phyloP scores from a whole-genome alignment of 2,888 invertebrate genomes.

The Carterocephalus palaemon region DNA sequence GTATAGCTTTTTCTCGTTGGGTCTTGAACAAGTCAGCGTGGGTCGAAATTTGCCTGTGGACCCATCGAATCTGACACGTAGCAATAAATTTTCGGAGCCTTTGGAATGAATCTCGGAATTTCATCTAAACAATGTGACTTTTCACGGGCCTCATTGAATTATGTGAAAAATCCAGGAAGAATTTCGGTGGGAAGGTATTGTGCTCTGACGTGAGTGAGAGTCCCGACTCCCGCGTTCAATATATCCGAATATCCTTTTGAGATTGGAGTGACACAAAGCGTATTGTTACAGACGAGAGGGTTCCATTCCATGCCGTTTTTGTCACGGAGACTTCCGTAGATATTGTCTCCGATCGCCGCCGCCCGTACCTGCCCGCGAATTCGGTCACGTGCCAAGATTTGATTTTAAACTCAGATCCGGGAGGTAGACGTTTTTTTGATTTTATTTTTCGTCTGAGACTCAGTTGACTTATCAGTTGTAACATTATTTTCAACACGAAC shows the following conservation, averaged over 20 bases:
- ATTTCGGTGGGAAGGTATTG: slow-evolving; percentile 49
- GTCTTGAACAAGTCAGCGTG: too few relatives aligned
- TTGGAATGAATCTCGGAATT: slow-evolving; percentile 18
- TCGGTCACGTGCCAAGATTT: slow-evolving; percentile 22
- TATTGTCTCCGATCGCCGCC: slow-evolving; percentile 50
- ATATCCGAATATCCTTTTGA: slow-evolving; percentile 71
- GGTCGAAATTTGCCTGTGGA: slow-evolving; percentile 5
- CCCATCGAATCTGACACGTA: slow-evolving; percentile 10
- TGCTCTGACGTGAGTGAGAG: slow-evolving; percentile 59
- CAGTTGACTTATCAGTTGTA: too few relatives aligned
- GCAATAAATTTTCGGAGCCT: slow-evolving; percentile 13
- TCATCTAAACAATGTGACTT: slow-evolving; percentile 26
- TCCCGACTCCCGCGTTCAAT: slow-evolving; percentile 66
- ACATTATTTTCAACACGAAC: too few relatives aligned
- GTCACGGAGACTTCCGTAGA: slow-evolving; percentile 49
- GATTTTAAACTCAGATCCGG: slow-evolving; percentile 18
- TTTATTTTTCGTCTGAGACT: slow-evolving; percentile 4
- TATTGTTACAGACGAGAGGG: slow-evolving; percentile 64
- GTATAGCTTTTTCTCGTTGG: too few relatives aligned
- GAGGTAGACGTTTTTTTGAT: slow-evolving; percentile 13
- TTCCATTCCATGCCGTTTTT: slow-evolving; percentile 59
- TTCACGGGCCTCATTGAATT: slow-evolving; percentile 22
- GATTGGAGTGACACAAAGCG: slow-evolving; percentile 72
- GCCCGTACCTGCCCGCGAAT: slow-evolving; percentile 7
- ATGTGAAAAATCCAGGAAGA: slow-evolving; percentile 39